These are phyloP conservation scores for Etheostoma perlongum DNA, from an alignment of 2,797 vertebrate species.

Conservation along the genomic window DNA sequence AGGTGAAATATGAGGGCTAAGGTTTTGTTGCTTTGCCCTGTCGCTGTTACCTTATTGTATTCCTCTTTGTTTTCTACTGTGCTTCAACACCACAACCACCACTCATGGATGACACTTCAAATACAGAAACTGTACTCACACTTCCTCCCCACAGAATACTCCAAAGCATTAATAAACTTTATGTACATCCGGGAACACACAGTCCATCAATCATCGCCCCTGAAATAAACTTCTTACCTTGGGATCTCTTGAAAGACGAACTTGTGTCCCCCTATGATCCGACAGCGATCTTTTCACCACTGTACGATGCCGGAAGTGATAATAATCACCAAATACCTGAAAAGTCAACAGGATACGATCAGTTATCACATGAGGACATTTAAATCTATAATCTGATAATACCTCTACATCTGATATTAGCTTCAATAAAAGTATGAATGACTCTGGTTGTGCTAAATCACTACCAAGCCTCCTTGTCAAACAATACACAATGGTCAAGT, in stretches of 20 bases:
- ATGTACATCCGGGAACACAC: not conserved
- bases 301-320: conserved; percentile 90
- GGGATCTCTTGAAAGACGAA: conserved; percentile 86
- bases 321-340: conserved; percentile 92
- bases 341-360: conserved; percentile 50
- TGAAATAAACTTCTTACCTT: conserved; percentile 82
- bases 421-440: not conserved
- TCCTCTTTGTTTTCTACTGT: conserved; percentile 1
- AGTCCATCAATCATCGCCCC: not conserved
- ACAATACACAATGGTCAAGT: not conserved
- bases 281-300: conserved; percentile 93
- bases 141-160: not conserved
- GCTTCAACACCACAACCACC: not conserved
- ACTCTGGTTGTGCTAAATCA: not conserved
- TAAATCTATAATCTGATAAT: conserved; percentile 19
- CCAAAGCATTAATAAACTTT: conserved; percentile 10
- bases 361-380: conserved; percentile 23
- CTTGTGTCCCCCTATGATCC: conserved; percentile 87
- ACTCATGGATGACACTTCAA: not conserved
- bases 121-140: not conserved
- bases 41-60: not conserved
- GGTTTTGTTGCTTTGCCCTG: conserved; percentile 2
- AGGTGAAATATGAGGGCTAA: not conserved
- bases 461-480: not conserved
- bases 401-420: not conserved